Evolutionary conservation across 2,797 vertebrate species (phyloP).

Genomic region (Aulostomus chinensis): DNA sequence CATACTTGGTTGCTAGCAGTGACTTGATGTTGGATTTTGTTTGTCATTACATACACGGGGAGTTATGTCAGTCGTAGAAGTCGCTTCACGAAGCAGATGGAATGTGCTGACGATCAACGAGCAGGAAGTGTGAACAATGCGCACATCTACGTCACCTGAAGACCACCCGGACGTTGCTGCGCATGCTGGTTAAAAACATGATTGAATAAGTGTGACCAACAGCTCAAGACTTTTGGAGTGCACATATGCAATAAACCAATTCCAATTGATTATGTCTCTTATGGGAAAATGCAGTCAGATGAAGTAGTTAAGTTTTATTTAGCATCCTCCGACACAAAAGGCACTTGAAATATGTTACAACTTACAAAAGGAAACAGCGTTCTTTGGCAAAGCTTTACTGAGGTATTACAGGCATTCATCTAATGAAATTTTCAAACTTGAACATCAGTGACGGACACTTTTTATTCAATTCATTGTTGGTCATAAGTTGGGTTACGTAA

Average conservation of each 20-base stretch:
- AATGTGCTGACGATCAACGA: neutral
- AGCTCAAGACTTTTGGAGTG: slow-evolving; percentile 37
- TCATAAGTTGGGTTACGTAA: neutral
- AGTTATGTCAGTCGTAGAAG: slow-evolving; percentile 1
- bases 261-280: slow-evolving; percentile 31
- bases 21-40: slow-evolving; percentile 9
- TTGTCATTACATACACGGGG: slow-evolving; percentile 5
- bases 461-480: slow-evolving; percentile 11
- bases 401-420: slow-evolving; percentile 41
- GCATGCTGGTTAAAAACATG: neutral
- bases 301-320: slow-evolving; percentile 35
- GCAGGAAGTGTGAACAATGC: neutral
- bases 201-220: neutral
- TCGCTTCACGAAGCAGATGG: no score
- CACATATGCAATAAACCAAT: slow-evolving; percentile 72
- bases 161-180: no score
- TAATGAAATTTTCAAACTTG: slow-evolving; percentile 4
- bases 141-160: no score
- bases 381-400: slow-evolving; percentile 52
- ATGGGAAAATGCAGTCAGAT: slow-evolving; percentile 9
- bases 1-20: slow-evolving; percentile 1
- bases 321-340: slow-evolving; percentile 17
- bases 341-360: slow-evolving; percentile 8
- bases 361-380: slow-evolving; percentile 6
- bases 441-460: slow-evolving; percentile 1